phyloP scores from a whole-genome alignment of 2,113 vertebrate species.

The Apaloderma vittatum region DNA sequence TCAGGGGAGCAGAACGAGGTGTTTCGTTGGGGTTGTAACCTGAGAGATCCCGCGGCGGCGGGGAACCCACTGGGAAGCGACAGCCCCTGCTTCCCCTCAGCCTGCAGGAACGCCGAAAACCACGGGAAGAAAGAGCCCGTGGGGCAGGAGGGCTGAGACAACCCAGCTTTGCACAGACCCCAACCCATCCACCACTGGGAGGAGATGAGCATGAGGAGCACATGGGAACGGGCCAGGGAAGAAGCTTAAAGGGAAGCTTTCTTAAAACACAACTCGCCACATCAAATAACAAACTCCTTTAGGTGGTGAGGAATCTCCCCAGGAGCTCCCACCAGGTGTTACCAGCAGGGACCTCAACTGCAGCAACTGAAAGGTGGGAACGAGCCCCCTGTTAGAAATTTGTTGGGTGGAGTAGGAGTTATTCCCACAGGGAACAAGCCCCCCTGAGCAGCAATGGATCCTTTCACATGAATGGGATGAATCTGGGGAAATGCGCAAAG shows the following conservation, averaged over 20 bases:
- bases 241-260: background rate
- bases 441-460: background rate
- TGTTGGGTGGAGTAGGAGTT: background rate
- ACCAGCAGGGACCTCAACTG: background rate
- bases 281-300: background rate
- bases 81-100: background rate
- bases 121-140: background rate
- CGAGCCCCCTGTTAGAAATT: fast-evolving
- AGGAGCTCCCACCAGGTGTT: no score
- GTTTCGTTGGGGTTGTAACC: constrained; percentile 72
- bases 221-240: background rate
- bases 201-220: fast-evolving
- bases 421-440: background rate
- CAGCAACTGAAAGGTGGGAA: background rate
- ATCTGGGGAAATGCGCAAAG: background rate
- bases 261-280: fast-evolving
- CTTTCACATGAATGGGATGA: background rate
- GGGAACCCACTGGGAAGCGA: constrained; percentile 38
- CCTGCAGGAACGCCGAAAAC: constrained; percentile 48
- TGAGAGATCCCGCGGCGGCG: constrained; percentile 43
- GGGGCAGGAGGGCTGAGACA: constrained; percentile 49
- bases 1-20: constrained; percentile 15
- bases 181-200: background rate
- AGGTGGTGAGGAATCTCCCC: background rate
- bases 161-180: constrained; percentile 42